Base-by-base conservation (phyloP, 2,113 vertebrate species). In the Phocoena phocoena region DNA sequence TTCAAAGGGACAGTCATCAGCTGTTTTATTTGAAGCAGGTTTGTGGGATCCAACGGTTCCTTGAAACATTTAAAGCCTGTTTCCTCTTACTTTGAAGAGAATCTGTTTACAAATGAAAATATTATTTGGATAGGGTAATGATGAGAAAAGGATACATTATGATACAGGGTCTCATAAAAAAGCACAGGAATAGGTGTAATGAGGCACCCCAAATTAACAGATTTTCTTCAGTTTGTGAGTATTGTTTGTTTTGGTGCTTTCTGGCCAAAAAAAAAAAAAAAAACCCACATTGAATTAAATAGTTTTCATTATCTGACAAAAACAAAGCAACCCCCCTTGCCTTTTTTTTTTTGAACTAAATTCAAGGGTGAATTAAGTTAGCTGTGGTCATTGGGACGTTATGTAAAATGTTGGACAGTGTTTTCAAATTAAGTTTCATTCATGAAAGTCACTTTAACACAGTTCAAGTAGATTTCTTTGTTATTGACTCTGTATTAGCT, bases 381-480 rank as follows among this genome's bases (percentile, higher is more conserved):
- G 60, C 47, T 41, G 36, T 88, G 67, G 36, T 93, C 1, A 0
- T 63, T 87, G 55, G 41, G 21, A 90, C 33, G 44, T 33, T 86
- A 23, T 86, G 21, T 95, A 95, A 95, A 91, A 89, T 65, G 76
- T 79, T 79, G 60, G 55, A 82, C 18, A 23, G 0, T 81, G 44
- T 94, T 97, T 95, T 96, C 31, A 90, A 67, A 80, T 92, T 95
- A 86, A 28, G 33, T 88, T 96, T 89, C 28, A 71, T 58, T 95
- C 67, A 70, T 8, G 10, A 81, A 96, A 80, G 36, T 89, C 92
- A 65, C 41, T 77, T 2, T 63, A 87, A 44, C 12, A 71, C 50
- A 68, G 21, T 85, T 92, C 20, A 84, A 81, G 86, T 82, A 38
- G 25, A 17, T 62, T 36, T 18, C 63, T 50, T 70, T 73, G 18